Percentiles rank a stretch among this genome's conserved stretches.
Conservation (phyloP, 2,888 invertebrate genomes). For the Xanthia togata region DNA sequence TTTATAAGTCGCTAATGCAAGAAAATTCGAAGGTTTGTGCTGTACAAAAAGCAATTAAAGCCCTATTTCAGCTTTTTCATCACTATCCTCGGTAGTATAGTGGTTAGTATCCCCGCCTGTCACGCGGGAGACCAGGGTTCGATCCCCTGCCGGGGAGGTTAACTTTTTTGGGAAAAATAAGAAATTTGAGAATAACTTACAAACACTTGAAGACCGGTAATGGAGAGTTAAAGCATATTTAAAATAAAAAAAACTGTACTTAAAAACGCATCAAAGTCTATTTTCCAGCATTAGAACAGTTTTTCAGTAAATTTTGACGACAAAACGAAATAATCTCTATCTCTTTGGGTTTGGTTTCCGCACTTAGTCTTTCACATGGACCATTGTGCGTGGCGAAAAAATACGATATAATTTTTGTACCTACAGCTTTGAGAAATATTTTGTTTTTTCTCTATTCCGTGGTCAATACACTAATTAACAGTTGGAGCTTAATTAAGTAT, state of each 20-base stretch:
- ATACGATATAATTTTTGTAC: not conserved
- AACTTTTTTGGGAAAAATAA: not conserved
- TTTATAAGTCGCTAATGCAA: not conserved
- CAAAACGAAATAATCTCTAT: no score
- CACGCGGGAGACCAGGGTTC: constrained; percentile 86
- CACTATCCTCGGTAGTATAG: constrained; percentile 80
- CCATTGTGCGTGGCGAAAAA: no score
- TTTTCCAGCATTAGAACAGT: not conserved
- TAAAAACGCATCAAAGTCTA: no score
- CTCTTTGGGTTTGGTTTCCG: no score
- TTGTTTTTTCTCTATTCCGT: not conserved
- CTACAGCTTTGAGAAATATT: not conserved
- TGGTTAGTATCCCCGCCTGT: constrained; percentile 91
- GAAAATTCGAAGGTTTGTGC: not conserved
- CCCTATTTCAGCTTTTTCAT: not conserved
- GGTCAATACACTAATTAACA: constrained; percentile 4
- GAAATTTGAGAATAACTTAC: not conserved
- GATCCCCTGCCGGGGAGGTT: constrained; percentile 65
- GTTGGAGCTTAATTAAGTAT: constrained; percentile 29
- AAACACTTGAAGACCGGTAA: not conserved
- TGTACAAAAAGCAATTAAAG: not conserved
- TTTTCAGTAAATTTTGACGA: not conserved
- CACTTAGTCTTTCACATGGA: no score
- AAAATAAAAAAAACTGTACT: not conserved
- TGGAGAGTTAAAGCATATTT: no score